These are phyloP conservation scores for Actinernus sp. DNA, from an alignment of 92 coral and sea anemone species.

Conservation along the genomic window DNA sequence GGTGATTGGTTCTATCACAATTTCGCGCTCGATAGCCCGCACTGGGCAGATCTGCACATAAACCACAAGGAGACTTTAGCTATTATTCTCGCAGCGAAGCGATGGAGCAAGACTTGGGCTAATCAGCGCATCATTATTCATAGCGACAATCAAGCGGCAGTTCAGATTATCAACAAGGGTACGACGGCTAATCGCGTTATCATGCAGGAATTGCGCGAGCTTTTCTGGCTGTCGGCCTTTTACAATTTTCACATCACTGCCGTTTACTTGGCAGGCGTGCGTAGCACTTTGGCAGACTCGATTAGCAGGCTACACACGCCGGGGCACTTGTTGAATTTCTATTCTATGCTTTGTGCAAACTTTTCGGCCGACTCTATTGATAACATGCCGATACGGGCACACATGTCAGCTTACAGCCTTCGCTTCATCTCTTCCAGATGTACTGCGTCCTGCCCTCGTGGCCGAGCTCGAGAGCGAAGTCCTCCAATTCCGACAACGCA, in stretches of 20 bases:
- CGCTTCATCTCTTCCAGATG: conserved; percentile 42
- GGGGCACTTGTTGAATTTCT: neutral
- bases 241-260: conserved; percentile 44
- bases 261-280: conserved; percentile 20
- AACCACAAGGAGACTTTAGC: conserved; percentile 46
- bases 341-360: conserved; percentile 2
- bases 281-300: conserved; percentile 22
- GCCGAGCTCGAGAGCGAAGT: conserved; percentile 25
- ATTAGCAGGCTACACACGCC: conserved; percentile 4
- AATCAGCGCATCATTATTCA: conserved; percentile 45
- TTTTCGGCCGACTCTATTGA: conserved; percentile 2
- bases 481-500: conserved; percentile 11
- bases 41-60: conserved; percentile 21
- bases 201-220: conserved; percentile 45
- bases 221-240: conserved; percentile 37
- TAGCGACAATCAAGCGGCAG: conserved; percentile 55
- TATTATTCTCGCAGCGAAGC: conserved; percentile 54
- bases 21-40: conserved; percentile 15
- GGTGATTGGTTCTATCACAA: conserved; percentile 42
- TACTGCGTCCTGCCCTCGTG: conserved; percentile 7
- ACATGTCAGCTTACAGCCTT: conserved; percentile 20
- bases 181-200: conserved; percentile 28
- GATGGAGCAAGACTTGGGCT: conserved; percentile 31
- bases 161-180: conserved; percentile 49
- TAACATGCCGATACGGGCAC: conserved; percentile 11